phyloP scores from a whole-genome alignment of 1,140 invertebrate species.

The Atopsyche davidsoni region DNA sequence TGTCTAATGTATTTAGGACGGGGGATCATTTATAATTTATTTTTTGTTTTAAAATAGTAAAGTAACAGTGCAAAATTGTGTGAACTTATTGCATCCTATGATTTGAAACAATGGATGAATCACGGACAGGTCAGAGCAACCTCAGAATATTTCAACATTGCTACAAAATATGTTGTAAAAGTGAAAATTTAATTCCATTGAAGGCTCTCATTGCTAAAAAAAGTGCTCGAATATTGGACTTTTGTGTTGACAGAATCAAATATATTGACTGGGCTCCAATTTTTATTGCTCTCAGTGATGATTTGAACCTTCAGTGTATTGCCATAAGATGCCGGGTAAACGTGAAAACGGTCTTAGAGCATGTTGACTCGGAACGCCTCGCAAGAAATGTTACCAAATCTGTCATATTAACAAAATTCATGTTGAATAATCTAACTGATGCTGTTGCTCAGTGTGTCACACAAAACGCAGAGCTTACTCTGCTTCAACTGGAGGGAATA shows the following conservation, averaged over 20 bases:
- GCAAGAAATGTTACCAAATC: slow-evolving; percentile 44
- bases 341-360: slow-evolving; percentile 45
- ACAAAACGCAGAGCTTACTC: slow-evolving; percentile 49
- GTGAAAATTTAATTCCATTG: slow-evolving; percentile 43
- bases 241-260: slow-evolving; percentile 61
- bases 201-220: slow-evolving; percentile 38
- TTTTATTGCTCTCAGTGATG: slow-evolving; percentile 57
- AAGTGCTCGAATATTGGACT: slow-evolving; percentile 50
- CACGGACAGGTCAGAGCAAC: not conserved
- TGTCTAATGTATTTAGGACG: no score
- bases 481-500: slow-evolving; percentile 57
- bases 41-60: not conserved
- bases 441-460: slow-evolving; percentile 50
- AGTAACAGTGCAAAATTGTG: no score
- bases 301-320: slow-evolving; percentile 54
- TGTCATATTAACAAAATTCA: slow-evolving; percentile 45
- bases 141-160: slow-evolving; percentile 42
- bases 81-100: no score
- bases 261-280: slow-evolving; percentile 64
- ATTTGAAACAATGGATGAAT: slow-evolving; percentile 10
- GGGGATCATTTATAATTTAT: no score
- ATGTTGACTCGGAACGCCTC: slow-evolving; percentile 43
- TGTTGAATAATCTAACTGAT: slow-evolving; percentile 42
- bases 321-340: slow-evolving; percentile 47
- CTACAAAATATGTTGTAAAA: slow-evolving; percentile 45